Conservation (phyloP, 64 coral and sea anemone genomes). For the Actinia equina region DNA sequence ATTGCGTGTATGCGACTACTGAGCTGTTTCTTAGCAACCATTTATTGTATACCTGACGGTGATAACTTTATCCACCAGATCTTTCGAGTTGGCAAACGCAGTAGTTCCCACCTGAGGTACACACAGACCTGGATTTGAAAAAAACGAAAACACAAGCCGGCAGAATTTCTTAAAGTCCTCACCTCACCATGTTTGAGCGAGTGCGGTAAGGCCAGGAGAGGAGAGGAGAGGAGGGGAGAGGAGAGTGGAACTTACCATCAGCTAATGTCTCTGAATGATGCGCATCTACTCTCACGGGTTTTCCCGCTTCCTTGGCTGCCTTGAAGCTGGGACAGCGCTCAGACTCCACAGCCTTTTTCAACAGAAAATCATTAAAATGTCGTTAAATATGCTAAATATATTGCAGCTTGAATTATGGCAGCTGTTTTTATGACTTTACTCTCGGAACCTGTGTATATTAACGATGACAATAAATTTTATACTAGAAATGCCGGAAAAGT, state of each 20-base stretch:
- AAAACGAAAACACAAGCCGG: not conserved
- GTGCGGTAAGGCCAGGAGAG: too few species aligned
- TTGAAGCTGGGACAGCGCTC: slow-evolving; percentile 79
- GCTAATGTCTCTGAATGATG: slow-evolving; percentile 69
- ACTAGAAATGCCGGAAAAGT: too few species aligned
- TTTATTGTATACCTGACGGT: slow-evolving; percentile 54
- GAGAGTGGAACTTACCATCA: slow-evolving; percentile 46
- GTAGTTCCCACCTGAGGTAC: slow-evolving; percentile 64
- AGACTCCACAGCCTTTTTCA: slow-evolving; percentile 69
- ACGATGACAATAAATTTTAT: too few species aligned
- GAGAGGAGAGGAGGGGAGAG: too few species aligned
- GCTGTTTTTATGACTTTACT: not conserved
- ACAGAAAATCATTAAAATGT: too few species aligned
- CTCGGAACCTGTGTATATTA: too few species aligned
- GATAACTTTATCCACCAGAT: slow-evolving; percentile 70
- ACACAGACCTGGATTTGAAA: slow-evolving; percentile 28
- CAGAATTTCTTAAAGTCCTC: too few species aligned
- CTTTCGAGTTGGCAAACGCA: slow-evolving; percentile 62
- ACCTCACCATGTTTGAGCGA: too few species aligned
- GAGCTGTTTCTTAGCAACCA: not conserved
- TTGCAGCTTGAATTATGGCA: not conserved
- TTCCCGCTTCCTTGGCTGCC: slow-evolving; percentile 74
- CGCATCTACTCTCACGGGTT: slow-evolving; percentile 64
- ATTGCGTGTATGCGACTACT: not conserved
- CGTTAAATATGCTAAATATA: too few species aligned